Conservation (phyloP, 2,113 vertebrate species). For the Pachycephala philippinensis region DNA sequence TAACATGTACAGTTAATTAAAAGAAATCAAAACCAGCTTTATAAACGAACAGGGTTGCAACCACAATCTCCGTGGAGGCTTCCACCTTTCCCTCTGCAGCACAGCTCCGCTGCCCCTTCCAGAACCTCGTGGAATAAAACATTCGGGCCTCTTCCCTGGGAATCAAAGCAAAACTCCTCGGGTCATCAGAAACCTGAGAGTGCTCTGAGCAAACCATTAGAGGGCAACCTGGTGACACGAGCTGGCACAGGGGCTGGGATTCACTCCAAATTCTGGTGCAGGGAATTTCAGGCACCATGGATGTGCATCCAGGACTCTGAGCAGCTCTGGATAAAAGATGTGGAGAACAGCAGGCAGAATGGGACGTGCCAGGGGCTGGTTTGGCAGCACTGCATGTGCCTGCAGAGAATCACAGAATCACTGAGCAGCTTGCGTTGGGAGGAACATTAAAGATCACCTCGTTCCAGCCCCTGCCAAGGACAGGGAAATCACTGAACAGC, state of each 20-base stretch:
- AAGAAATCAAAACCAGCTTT: neutral
- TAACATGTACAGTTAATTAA: neutral
- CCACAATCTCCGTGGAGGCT: neutral
- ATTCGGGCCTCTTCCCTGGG: neutral
- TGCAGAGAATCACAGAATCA: rapidly evolving
- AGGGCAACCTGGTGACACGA: neutral
- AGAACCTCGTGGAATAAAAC: neutral
- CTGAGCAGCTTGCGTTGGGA: rapidly evolving
- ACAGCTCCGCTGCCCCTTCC: neutral
- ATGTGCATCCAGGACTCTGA: neutral
- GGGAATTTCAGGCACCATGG: too few relatives aligned
- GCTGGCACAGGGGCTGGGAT: neutral
- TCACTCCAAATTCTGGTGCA: too few relatives aligned
- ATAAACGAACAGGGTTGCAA: neutral
- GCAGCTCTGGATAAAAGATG: neutral
- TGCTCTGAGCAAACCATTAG: neutral
- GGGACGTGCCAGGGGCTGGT: neutral
- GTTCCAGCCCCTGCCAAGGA: rapidly evolving
- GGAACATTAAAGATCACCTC: neutral
- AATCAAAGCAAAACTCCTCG: neutral
- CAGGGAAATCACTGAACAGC: neutral
- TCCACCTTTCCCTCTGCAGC: neutral
- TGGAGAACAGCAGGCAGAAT: neutral
- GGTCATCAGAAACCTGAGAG: neutral
- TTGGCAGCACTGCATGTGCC: neutral